phyloP scores from a whole-genome alignment of 2,888 invertebrate species.

The Macropis europaea region DNA sequence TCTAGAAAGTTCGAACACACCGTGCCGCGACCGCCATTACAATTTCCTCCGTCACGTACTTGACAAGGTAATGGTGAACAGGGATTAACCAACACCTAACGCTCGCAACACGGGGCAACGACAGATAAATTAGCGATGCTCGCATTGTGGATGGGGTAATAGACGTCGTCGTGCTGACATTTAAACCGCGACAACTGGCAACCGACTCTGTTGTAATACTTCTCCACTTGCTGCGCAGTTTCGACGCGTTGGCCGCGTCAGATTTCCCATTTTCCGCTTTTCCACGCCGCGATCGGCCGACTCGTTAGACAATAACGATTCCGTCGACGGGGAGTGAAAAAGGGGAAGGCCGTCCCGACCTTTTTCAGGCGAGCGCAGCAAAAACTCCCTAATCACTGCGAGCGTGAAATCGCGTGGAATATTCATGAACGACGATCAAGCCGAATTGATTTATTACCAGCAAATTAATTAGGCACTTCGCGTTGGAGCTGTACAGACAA shows the following conservation, averaged over 20 bases:
- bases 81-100: constrained; percentile 60
- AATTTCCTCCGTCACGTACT: constrained; percentile 53
- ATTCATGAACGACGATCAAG: constrained; percentile 21
- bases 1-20: constrained; percentile 53
- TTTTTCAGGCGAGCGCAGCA: not conserved
- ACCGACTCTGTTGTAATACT: constrained; percentile 60
- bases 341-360: not conserved
- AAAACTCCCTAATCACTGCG: constrained; percentile 1
- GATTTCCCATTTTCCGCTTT: constrained; percentile 49
- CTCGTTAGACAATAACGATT: not conserved
- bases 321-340: not conserved
- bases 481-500: not conserved
- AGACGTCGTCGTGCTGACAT: constrained; percentile 65
- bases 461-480: constrained; percentile 30
- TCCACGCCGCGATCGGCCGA: not conserved
- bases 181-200: constrained; percentile 59
- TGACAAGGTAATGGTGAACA: constrained; percentile 48
- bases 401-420: constrained; percentile 1
- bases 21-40: constrained; percentile 50
- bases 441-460: constrained; percentile 26
- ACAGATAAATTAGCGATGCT: constrained; percentile 67
- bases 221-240: constrained; percentile 34
- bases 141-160: constrained; percentile 67
- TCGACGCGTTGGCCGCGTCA: constrained; percentile 9
- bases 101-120: constrained; percentile 50